Base-by-base conservation (phyloP, 2,888 invertebrate genomes). In the Xanthia icteritia region DNA sequence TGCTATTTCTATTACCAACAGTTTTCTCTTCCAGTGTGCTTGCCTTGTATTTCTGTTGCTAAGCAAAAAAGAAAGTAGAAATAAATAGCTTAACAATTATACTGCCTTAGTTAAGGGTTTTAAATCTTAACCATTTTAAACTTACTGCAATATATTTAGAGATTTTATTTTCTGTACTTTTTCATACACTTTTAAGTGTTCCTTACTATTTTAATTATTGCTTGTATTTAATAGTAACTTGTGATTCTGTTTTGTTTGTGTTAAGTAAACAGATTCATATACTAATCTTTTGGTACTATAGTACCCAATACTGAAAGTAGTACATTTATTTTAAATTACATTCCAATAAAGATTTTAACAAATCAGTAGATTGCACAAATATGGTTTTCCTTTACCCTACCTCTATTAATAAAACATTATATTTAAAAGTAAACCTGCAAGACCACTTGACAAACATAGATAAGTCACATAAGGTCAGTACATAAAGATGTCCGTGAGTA, bases 1-100 rank as follows among this genome's bases (percentile, higher is more conserved):
- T 78, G 97, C 11, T 99, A 98, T 94, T 98, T 98, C 89, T 98
- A 98, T 94, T 97, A 97, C 85, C 97, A 97, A 84, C 98, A 98
- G 93, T 95, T 98, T 67, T 92, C 93, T 58, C 92, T 97, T 87
- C 96, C 96, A 3, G 92, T 89, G 65, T 91, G 89, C 86, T 85
- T 95, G 77, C 94, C 95, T 23, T 83, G 78, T 83, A 67, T 63
- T 27, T 85, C 90, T 81, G 93, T 78, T 23, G 83, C 90, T 79
- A 95, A 94, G 88, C 85, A 85, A 79, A 92, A 95, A 89, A 92
- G 86, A 76, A 93, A 94, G 86, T 92, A 93, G 45, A 27, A 66
- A 70, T 13, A 60, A 61, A 58, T 56, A 77, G 1, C 5, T 9
- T 61, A 58, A 36, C 11, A 20, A 39, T 45, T 68, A n/a, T 39